Percentiles rank a stretch among this genome's conserved stretches.
phyloP scores from a whole-genome alignment of 2,888 invertebrate genomes.

The Oxystoma pomonae region DNA sequence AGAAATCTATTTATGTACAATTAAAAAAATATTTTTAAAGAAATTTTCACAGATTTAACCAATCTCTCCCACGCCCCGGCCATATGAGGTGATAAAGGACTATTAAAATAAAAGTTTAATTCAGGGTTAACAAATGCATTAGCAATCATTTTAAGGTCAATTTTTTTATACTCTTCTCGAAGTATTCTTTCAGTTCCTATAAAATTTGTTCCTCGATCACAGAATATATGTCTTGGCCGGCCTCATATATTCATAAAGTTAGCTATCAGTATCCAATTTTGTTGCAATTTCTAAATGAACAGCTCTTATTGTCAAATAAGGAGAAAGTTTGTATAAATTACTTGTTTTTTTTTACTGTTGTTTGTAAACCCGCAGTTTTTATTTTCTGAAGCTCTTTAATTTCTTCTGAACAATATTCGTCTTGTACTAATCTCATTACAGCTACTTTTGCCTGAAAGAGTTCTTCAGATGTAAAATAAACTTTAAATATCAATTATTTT shows the following conservation, averaged over 20 bases:
- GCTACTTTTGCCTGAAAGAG: not conserved
- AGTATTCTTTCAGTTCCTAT: constrained; percentile 3
- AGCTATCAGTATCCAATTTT: not conserved
- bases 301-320: constrained; percentile 14
- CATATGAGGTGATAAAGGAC: too few species aligned
- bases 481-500: not conserved
- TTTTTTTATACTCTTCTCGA: too few species aligned
- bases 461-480: too few species aligned
- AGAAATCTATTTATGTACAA: too few species aligned
- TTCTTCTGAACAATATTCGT: not conserved
- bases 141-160: too few species aligned
- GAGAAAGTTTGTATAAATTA: constrained; percentile 6
- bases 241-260: constrained; percentile 11
- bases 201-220: constrained; percentile 12
- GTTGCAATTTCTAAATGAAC: constrained; percentile 8
- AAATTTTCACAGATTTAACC: too few species aligned
- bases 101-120: too few species aligned
- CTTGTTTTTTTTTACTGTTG: not conserved
- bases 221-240: constrained; percentile 10
- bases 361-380: not conserved
- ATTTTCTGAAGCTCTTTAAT: not conserved
- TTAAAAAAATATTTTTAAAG: too few species aligned
- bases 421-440: not conserved
- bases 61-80: too few species aligned
- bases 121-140: too few species aligned